Base-by-base conservation (phyloP, 2,113 vertebrate genomes). In the Erythrocebus patas region DNA sequence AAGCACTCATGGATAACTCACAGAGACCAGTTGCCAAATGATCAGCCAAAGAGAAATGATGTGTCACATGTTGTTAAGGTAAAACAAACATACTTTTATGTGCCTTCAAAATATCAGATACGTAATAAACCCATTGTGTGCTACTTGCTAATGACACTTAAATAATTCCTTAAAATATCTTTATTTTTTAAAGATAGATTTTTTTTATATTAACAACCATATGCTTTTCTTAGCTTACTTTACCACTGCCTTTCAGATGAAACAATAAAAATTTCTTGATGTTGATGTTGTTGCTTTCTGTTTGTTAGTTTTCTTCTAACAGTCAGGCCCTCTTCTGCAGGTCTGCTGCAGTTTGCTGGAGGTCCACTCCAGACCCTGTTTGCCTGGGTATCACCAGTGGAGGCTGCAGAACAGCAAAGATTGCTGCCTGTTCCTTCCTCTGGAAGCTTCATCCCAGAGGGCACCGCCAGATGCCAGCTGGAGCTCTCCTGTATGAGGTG, bases 1-100 rank as follows among this genome's bases (percentile, higher is more conserved):
- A 99, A 99, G 89, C 99, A 99, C 98, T 99, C 99, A 22, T 99
- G 99, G 99, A 99, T 99, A 96, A 99, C 99, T 91, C 99, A 99
- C 96, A 99, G 99, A 98, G 99, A 99, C 93, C 98, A 99, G 96
- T 97, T 99, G 95, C 99, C 99, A 0, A 99, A 99, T 98, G 99
- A 99, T 97, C 99, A 99, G 97, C 99, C 99, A 75, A 99, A 99
- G 68, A 99, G 99, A 89, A 99, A 99, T 97, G 99, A 99, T 85
- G 98, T 99, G 35, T 99, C 99, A 11, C 99, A 99, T 98, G 98
- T 99, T 61, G 99, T 99, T 97, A 99, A 99, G 99, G 99, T 99
- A 98, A 99, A 98, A 40, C 20, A 50, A 48, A 45, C 9, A 43
- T 48, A 20, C 20, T 73, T 96, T 85, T 52, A 82, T 86, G 22